These are phyloP conservation scores for Nemopilema nomurai DNA, from an alignment of 30 jellyfish, hydroid and myxozoan genomes.

Conservation along the genomic window DNA sequence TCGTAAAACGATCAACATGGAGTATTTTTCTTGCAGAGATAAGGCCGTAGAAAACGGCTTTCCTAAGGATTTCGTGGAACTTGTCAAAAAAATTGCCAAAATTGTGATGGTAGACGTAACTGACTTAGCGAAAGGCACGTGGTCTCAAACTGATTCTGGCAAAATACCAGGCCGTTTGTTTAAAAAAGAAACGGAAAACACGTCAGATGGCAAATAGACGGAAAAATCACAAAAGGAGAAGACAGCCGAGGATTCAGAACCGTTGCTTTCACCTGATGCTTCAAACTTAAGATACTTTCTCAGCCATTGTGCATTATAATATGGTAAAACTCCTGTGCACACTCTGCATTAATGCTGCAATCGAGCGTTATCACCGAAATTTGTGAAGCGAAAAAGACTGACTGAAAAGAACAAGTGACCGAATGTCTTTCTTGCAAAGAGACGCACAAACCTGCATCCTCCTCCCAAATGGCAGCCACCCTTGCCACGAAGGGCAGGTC, in stretches of 20 bases:
- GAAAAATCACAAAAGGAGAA: too few species aligned
- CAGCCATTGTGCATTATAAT: too few species aligned
- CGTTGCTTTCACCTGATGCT: too few species aligned
- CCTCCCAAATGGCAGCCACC: conserved; percentile 95
- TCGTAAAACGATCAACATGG: neutral
- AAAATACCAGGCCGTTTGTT: too few species aligned
- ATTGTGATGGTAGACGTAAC: neutral
- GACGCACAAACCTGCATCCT: conserved; percentile 67
- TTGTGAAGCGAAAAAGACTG: too few species aligned
- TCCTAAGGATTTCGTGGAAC: neutral
- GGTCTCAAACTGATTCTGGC: neutral
- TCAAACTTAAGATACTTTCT: too few species aligned
- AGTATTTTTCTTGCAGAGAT: neutral
- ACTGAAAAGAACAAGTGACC: too few species aligned
- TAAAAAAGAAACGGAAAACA: neutral
- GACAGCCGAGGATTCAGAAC: too few species aligned
- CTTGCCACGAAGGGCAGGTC: conserved; percentile 93
- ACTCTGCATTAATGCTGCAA: too few species aligned
- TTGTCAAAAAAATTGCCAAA: neutral
- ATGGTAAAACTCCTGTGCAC: too few species aligned
- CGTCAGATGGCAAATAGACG: neutral
- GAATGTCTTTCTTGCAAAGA: too few species aligned
- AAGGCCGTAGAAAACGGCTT: neutral
- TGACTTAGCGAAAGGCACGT: neutral
- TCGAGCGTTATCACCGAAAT: too few species aligned